Evolutionary conservation across 2,113 vertebrate species (phyloP), one percentile per base, ranked within the genome.

Genomic region (Microcebus lehilahytsara): DNA sequence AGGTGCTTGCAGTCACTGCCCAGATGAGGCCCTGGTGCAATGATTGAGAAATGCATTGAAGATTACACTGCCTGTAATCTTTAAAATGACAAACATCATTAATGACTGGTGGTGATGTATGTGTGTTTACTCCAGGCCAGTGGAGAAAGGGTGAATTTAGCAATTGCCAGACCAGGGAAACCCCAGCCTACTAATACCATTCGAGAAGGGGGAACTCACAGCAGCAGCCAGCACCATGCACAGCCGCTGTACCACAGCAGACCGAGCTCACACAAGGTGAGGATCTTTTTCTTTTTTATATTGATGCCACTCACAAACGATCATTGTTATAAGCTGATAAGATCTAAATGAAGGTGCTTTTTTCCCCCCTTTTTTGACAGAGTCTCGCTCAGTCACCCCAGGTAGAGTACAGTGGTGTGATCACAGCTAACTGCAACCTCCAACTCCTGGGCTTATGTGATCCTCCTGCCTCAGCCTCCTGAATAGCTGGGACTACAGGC

Each of bases 71-170:
- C 53, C 51, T 58, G 1, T 71, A 20, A 56, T 96, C 64, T 94
- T 83, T n/a, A 32, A 86, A 79, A 22, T 51, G 37, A 27, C 46
- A 92, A n/a, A 16, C 30, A 3, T 91, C 16, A 5, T 66, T 88
- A 64, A 40, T 77, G 42, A 84, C 42, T 9, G 12, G 30, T 46
- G 40, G 20, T 96, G 88, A 56, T 80, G n/a, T 71, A 0, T 95
- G 22, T 97, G 9, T 97, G 19, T 98, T 91, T 97, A 98, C 66
- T 37, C 86, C 91, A 99, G 99, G 99, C 99, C n/a, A 99, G 99
- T 2, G 99, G 99, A 84, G 99, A 99, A 97, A 99, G 99, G 97
- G 99, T 99, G 94, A 99, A 99, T 96, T 98, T 99, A 97, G 97
- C 99, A 58, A 99, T 99, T 97, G 99, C 99, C 81, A 99, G 99